A percentile compares a stretch with the other conserved stretches of the same genome.
Conservation (phyloP, 2,797 vertebrate species). For the Melopsittacus undulatus region DNA sequence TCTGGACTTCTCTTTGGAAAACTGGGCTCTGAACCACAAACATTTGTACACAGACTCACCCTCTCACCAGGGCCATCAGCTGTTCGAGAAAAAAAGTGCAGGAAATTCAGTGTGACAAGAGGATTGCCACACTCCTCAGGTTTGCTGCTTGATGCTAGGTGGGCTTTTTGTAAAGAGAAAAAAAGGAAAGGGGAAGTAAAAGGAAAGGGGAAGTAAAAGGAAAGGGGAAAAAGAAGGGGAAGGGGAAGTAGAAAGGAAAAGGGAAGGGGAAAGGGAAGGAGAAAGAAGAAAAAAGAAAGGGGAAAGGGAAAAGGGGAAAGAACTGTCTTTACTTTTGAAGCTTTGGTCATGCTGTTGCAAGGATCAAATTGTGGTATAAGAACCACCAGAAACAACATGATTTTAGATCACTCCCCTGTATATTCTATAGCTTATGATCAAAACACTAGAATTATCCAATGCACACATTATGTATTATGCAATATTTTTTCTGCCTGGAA, state of each 20-base stretch:
- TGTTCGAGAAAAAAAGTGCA: slow-evolving; percentile 1
- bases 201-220: background rate
- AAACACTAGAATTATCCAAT: background rate
- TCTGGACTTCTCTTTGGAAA: slow-evolving; percentile 68
- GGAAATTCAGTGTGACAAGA: slow-evolving; percentile 32
- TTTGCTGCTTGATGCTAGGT: slow-evolving; percentile 4
- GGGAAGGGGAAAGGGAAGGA: too few relatives aligned
- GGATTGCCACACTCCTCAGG: background rate
- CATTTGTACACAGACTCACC: slow-evolving; percentile 58
- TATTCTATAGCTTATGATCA: background rate
- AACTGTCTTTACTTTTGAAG: background rate
- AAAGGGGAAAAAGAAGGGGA: too few relatives aligned
- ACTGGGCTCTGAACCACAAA: slow-evolving; percentile 64
- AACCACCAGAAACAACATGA: background rate
- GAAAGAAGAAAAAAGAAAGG: too few relatives aligned
- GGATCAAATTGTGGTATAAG: background rate
- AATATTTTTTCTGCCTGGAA: background rate
- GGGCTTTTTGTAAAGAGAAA: background rate
- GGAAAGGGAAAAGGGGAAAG: background rate
- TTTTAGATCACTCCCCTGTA: background rate
- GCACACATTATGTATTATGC: background rate
- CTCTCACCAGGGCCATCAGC: slow-evolving; percentile 48
- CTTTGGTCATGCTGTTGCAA: background rate
- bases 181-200: background rate
- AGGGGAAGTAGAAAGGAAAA: too few relatives aligned